phyloP scores from a whole-genome alignment of 1,140 invertebrate species.

The Papilio polyxenes region DNA sequence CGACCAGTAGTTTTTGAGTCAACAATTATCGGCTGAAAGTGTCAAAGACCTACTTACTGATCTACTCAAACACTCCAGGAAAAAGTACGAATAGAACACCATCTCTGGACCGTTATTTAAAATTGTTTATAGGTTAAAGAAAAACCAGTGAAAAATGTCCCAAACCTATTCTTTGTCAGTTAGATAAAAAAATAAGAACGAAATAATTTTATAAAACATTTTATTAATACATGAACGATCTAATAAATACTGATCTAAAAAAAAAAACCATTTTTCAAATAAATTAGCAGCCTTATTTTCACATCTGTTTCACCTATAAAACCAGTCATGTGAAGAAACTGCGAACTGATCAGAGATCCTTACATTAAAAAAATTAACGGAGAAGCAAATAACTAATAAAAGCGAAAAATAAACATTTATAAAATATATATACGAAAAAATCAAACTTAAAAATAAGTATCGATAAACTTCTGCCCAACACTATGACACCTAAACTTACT shows the following conservation, averaged over 20 bases:
- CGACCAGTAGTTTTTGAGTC: too few species aligned
- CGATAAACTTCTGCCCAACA: conserved; percentile 6
- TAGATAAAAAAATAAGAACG: conserved; percentile 45
- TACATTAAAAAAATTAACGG: conserved; percentile 28
- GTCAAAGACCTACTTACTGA: too few species aligned
- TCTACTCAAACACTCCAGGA: too few species aligned
- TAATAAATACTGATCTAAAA: conserved; percentile 68
- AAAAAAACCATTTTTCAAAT: conserved; percentile 46
- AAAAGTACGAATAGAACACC: too few species aligned
- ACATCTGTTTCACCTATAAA: conserved; percentile 78
- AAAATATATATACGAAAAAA: conserved; percentile 28
- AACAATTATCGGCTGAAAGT: too few species aligned
- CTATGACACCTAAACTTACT: background rate
- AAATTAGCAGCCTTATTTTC: conserved; percentile 49
- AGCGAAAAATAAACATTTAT: conserved; percentile 19
- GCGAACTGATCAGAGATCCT: conserved; percentile 41
- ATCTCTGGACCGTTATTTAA: too few species aligned
- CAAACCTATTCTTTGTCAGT: too few species aligned
- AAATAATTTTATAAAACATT: conserved; percentile 18
- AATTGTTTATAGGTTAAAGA: too few species aligned
- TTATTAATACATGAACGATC: conserved; percentile 45
- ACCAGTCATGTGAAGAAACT: conserved; percentile 69
- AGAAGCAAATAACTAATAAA: conserved; percentile 20
- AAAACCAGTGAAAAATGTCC: too few species aligned
- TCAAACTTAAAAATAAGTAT: conserved; percentile 15